Evolutionary conservation across 2,888 invertebrate genomes (phyloP).

Genomic region (Amphipoea oculea): DNA sequence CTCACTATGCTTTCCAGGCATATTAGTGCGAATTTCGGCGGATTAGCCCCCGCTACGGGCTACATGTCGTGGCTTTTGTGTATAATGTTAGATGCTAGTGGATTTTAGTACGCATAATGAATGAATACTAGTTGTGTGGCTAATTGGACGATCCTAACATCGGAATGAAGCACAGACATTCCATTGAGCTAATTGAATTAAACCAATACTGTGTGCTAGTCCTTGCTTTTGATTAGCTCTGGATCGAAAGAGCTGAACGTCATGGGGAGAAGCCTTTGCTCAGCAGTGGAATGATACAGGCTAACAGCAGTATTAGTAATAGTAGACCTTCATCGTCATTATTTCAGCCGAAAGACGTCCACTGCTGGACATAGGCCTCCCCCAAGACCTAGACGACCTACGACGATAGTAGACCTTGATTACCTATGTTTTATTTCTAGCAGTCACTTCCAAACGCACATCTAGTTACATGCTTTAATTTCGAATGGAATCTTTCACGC

Average conservation of each 20-base stretch:
- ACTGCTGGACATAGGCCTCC: too few relatives aligned
- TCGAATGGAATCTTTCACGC: not conserved
- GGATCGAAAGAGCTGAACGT: not conserved
- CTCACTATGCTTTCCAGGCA: conserved; percentile 76
- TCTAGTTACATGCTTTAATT: not conserved
- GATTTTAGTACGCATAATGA: conserved; percentile 41
- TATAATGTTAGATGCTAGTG: conserved; percentile 25
- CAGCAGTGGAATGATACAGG: not conserved
- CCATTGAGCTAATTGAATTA: conserved; percentile 25
- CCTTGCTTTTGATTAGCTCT: not conserved
- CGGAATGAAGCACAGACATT: conserved; percentile 3
- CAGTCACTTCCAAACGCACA: not conserved
- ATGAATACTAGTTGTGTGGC: conserved; percentile 23
- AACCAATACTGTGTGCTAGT: conserved; percentile 6
- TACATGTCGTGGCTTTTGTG: conserved; percentile 54
- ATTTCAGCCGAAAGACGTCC: too few relatives aligned
- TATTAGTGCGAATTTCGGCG: conserved; percentile 78
- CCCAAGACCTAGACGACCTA: too few relatives aligned
- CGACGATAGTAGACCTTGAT: not conserved
- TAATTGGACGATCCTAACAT: conserved; percentile 30
- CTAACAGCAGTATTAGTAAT: too few relatives aligned
- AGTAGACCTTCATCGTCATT: not conserved
- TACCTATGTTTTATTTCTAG: not conserved
- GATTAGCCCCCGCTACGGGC: conserved; percentile 66
- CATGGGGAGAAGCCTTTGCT: not conserved